These are phyloP conservation scores for Protobothrops mucrosquamatus DNA, from an alignment of 2,113 vertebrate species.

Conservation along the genomic window DNA sequence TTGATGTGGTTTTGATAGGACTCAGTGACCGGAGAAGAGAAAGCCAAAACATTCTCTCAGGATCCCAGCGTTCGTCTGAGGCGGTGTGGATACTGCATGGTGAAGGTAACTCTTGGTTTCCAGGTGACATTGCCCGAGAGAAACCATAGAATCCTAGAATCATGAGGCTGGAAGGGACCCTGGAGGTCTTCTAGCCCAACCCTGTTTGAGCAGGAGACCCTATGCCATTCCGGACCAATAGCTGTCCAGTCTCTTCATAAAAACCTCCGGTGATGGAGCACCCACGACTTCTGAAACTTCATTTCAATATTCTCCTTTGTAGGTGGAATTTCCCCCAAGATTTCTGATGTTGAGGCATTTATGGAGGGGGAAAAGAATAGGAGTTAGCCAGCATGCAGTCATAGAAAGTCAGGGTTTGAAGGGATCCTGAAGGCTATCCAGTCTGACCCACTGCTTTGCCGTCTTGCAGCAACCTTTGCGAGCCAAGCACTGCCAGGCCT, in stretches of 20 bases:
- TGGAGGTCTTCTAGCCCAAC: background rate
- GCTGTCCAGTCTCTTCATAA: no score
- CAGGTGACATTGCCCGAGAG: background rate
- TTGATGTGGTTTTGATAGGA: slow-evolving; percentile 55
- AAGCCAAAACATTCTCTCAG: slow-evolving; percentile 65
- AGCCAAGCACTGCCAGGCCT: slow-evolving; percentile 87
- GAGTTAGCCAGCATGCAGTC: background rate
- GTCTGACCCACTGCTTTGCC: background rate
- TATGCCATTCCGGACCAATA: no score
- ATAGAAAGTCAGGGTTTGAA: background rate
- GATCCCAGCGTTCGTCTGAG: slow-evolving; percentile 67
- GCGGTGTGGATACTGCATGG: slow-evolving; percentile 86
- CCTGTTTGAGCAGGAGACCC: background rate
- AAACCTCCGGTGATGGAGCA: no score
- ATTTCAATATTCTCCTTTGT: background rate
- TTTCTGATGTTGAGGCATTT: background rate
- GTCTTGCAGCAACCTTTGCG: slow-evolving; percentile 87
- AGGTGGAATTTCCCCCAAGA: background rate
- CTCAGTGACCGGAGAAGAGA: slow-evolving; percentile 72
- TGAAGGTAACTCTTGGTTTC: slow-evolving; percentile 74
- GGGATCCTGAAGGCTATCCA: background rate
- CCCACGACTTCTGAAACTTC: no score
- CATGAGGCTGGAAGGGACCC: background rate
- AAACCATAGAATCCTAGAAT: background rate
- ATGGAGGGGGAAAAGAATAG: background rate